Conservation (phyloP, 2,888 invertebrate genomes). For the Diachrysia chrysitis region DNA sequence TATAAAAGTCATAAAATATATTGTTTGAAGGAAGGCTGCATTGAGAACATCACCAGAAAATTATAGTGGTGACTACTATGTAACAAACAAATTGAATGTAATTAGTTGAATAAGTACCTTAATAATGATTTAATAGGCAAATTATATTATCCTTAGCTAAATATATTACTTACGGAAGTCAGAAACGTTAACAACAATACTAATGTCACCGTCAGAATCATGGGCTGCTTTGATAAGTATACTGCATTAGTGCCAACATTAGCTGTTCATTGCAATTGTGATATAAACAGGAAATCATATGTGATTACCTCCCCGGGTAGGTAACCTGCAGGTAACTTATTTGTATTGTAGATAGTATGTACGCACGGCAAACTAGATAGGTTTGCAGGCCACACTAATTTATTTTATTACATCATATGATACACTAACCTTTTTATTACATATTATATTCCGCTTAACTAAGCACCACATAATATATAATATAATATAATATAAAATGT, state of each 20-base stretch:
- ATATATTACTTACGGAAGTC: constrained; percentile 10
- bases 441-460: too few species aligned
- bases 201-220: not conserved
- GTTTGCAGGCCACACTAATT: too few species aligned
- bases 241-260: constrained; percentile 4
- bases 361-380: too few species aligned
- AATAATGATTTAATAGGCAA: not conserved
- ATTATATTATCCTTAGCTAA: constrained; percentile 6
- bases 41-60: not conserved
- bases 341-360: not conserved
- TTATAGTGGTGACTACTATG: not conserved
- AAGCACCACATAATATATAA: too few species aligned
- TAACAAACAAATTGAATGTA: not conserved
- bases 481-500: too few species aligned
- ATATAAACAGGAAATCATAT: not conserved
- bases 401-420: too few species aligned
- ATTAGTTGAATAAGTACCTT: not conserved
- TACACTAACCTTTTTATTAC: too few species aligned
- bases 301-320: not conserved
- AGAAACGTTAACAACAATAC: not conserved
- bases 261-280: not conserved
- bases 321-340: not conserved
- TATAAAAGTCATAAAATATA: not conserved
- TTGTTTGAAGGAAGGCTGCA: not conserved
- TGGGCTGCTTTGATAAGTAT: not conserved